Percentiles rank a stretch among this genome's conserved stretches.
Conservation (phyloP, 2,113 vertebrate genomes). For the Bolborhynchus lineola region DNA sequence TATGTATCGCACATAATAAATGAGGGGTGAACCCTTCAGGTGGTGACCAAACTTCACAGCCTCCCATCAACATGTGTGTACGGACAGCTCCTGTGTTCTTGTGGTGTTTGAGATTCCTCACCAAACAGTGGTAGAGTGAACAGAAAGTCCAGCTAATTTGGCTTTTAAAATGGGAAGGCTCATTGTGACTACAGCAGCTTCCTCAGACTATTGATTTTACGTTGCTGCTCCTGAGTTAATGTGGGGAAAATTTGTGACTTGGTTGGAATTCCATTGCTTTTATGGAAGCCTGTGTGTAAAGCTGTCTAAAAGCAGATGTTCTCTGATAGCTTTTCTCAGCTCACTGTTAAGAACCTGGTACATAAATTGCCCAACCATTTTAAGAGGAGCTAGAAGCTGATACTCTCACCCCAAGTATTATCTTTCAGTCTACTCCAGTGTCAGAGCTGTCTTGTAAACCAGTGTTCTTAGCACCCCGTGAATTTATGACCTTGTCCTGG, state of each 20-base stretch:
- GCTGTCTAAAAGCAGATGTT: neutral
- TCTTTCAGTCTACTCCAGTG: neutral
- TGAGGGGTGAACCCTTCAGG: neutral
- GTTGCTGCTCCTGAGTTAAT: neutral
- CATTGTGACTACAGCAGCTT: neutral
- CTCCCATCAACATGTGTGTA: fast-evolving
- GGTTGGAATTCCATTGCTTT: neutral
- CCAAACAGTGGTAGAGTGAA: fast-evolving
- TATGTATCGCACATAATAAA: fast-evolving
- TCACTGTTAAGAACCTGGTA: fast-evolving
- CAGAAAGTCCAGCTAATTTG: neutral
- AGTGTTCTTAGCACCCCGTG: neutral
- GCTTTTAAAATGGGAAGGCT: neutral
- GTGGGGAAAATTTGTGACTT: neutral
- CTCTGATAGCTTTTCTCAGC: neutral
- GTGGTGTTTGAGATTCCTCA: neutral
- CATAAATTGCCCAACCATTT: fast-evolving
- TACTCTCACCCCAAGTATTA: fast-evolving
- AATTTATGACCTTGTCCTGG: neutral
- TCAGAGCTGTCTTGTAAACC: neutral
- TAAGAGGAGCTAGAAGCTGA: neutral
- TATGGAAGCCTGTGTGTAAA: neutral
- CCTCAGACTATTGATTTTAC: neutral
- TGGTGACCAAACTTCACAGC: neutral
- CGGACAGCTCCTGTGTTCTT: neutral